Base-by-base conservation (phyloP, 2,113 vertebrate species). In the Bungarus multicinctus region DNA sequence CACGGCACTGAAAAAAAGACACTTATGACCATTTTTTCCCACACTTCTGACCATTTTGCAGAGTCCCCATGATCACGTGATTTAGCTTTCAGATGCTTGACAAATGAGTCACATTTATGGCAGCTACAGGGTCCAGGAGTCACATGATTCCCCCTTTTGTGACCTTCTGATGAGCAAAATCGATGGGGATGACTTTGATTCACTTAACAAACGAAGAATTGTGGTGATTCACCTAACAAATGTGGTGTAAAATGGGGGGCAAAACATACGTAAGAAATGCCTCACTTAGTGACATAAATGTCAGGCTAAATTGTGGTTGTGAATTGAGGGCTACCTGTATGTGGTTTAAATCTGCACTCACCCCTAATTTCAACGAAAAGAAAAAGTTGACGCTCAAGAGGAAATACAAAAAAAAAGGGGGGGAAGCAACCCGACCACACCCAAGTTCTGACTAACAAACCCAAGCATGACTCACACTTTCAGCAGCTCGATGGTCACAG, bases 401-500 rank as follows among this genome's bases (percentile, higher is more conserved):
- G n/a, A 8, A 53, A 20, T 0, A 11, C 16, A 45, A 22, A 23
- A 52, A 14, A 39, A 53, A 18, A 18, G 16, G 3, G 3, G 53
- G 14, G 53, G 20, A 3, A 0, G 4, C 0, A 7, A 43, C 25
- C 25, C 11, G 1, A 81, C 74, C 57, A 53, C 86, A 45, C n/a
- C 30, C 5, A 2, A 2, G 16, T 87, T 20, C 25, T 3, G 9
- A 52, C 86, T 7, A 58, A 43, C 11, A 1, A 92, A 18, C 22
- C 43, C 5, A 39, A 43, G 50, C 1, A 10, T 20, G 81, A 99
- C 99, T 98, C 97, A 99, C 99, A 99, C 98, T 98, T 99, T 99
- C 20, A 99, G 98, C 94, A 99, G 98, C 95, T 99, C 99, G 34
- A 99, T 99, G 97, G 99, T 99, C 97, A 99, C 97, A 5, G 99